Evolutionary conservation across 2,888 invertebrate genomes (phyloP), one percentile per base, ranked within the genome.

Genomic region (Coelinius sp.): DNA sequence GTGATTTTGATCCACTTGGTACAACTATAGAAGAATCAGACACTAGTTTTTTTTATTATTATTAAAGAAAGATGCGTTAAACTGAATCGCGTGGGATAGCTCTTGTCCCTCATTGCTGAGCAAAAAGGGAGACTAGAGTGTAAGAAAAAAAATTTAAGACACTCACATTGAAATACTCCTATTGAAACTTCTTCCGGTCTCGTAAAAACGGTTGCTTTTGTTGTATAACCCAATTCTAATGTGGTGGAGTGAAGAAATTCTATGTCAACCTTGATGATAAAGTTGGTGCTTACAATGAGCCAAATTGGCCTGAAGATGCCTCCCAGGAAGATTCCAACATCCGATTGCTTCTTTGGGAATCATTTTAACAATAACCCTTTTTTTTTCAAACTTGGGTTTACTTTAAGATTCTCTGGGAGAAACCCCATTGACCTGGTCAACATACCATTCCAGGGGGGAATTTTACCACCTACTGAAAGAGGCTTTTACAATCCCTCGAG

Each of bases 21-120:
- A 73, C 76, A 69, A 75, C 77, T 71, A 76, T 76, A 78, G 76
- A 78, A 77, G 78, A 79, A 80, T 80, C 77, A 75, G 59, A 74
- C 69, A 76, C 56, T 68, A 62, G 64, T 70, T n/a, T n/a, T n/a
- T n/a, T n/a, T n/a, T n/a, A n/a, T n/a, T 68, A 73, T 72, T 68
- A 73, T 68, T 38, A 53, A 68, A 73, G 65, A 73, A 38, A 63
- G 69, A 71, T 59, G 71, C 46, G 66, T 52, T 73, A 31, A 35
- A 31, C 44, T 73, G 74, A 59, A 72, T 74, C 76, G 79, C 83
- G 83, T 83, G 83, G 83, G 83, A 83, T 80, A 83, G 79, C 82
- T 80, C 80, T 82, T 79, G 79, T 71, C 75, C 74, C 74, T 77
- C 75, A 76, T 22, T 1, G 25, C 64, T n/a, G n/a, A n/a, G 44